These are phyloP conservation scores for Malacoraja senta DNA, from an alignment of 2,797 vertebrate species.

Conservation along the genomic window DNA sequence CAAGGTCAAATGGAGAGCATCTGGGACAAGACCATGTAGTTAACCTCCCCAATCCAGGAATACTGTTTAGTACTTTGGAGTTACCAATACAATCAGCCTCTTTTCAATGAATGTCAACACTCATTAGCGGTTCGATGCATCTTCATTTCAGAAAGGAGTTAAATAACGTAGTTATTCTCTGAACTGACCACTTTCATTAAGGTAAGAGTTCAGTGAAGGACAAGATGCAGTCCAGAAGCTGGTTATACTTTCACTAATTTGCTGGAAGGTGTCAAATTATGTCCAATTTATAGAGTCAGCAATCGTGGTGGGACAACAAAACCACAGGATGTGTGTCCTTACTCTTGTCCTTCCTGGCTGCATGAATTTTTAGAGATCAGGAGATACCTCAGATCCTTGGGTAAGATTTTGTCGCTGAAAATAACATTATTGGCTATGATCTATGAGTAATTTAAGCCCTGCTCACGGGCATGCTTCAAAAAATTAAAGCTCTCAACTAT, in stretches of 20 bases:
- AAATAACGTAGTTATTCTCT: neutral
- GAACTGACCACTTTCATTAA: neutral
- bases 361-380: neutral
- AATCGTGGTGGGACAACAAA: neutral
- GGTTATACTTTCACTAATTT: neutral
- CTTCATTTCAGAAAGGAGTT: slow-evolving; percentile 22
- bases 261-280: neutral
- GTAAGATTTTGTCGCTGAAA: neutral
- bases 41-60: neutral
- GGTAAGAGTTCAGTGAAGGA: neutral
- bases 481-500: neutral
- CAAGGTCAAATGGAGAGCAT: slow-evolving; percentile 14
- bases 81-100: neutral
- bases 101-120: slow-evolving; percentile 1
- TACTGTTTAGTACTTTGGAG: too few relatives aligned
- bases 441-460: neutral
- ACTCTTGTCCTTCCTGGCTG: neutral
- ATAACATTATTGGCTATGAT: neutral
- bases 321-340: neutral
- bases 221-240: neutral
- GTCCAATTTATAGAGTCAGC: neutral
- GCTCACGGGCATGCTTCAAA: too few relatives aligned
- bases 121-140: neutral
- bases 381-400: too few relatives aligned
- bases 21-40: neutral